phyloP scores from a whole-genome alignment of 2,797 vertebrate species.

The Thalassophryne amazonica region DNA sequence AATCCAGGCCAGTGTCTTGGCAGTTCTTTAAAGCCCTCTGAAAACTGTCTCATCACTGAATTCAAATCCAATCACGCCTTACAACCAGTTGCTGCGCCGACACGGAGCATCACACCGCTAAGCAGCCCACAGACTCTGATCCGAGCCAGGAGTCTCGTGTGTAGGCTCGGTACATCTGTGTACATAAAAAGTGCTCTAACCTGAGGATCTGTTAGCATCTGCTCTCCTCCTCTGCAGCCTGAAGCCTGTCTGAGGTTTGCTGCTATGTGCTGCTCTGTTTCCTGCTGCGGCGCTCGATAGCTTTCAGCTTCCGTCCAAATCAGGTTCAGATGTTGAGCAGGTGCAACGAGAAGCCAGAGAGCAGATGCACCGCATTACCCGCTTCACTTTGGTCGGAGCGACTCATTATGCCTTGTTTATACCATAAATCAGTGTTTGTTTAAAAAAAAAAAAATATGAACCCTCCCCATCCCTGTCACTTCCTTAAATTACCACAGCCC shows the following conservation, averaged over 20 bases:
- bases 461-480: no score
- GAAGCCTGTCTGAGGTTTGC: slow-evolving; percentile 34
- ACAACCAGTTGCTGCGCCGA: slow-evolving; percentile 7
- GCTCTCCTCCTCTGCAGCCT: slow-evolving; percentile 40
- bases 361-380: slow-evolving; percentile 48
- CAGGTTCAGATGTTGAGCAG: slow-evolving; percentile 65
- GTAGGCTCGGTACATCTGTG: slow-evolving; percentile 39
- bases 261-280: slow-evolving; percentile 32
- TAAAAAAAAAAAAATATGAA: neutral
- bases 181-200: slow-evolving; percentile 23
- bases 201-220: slow-evolving; percentile 55
- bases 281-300: slow-evolving; percentile 34
- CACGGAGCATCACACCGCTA: slow-evolving; percentile 27
- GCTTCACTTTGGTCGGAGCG: slow-evolving; percentile 44
- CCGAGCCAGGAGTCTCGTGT: slow-evolving; percentile 20
- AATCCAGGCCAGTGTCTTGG: slow-evolving; percentile 4
- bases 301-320: slow-evolving; percentile 39
- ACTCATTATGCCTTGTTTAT: slow-evolving; percentile 52
- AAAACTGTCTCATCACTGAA: slow-evolving; percentile 26
- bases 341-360: slow-evolving; percentile 33
- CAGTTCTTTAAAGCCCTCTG: slow-evolving; percentile 17
- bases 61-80: slow-evolving; percentile 22
- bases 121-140: slow-evolving; percentile 24
- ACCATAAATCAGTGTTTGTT: slow-evolving; percentile 47
- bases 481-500: no score